Evolutionary conservation across 2,888 invertebrate species (phyloP), one percentile per base, ranked within the genome.

Genomic region (Tanypteryx hageni): DNA sequence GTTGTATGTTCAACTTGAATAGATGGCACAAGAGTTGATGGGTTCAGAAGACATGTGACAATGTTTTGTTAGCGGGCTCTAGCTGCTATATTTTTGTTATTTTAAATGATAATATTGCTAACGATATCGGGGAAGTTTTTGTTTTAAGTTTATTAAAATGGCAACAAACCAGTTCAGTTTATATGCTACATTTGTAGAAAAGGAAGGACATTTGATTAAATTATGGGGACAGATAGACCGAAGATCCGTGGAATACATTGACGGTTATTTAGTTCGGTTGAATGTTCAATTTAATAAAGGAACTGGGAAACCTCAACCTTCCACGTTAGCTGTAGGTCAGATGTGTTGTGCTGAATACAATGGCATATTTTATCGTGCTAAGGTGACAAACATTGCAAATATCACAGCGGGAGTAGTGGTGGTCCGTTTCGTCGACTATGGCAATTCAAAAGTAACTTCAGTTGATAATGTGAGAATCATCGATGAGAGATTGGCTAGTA

Each of bases 151-250:
- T 27, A 64, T 44, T n/a, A n/a, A 2, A 13, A 89, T 89, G 89
- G 89, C 64, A 18, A 1, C 16, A 4, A 68, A 44, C 16, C 10
- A 44, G 8, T 27, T 89, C 11, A 64, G 10, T 27, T 68, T 89
- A n/a, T 27, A 64, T n/a, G 96, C 97, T 94, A 97, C 97, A 93
- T 96, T 96, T 95, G 96, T 97, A 93, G 97, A 97, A 94, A 96
- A 96, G 92, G 96, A 97, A 93, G 97, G 97, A 59, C 96, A 96
- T 92, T 97, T 97, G 94, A 95, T 98, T 93, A 97, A 96, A 95
- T 95, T 98, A 94, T 97, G 96, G 95, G 98, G 97, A 58, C 98
- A 98, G 95, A 95, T 96, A 0, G 96, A 97, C 94, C 96, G 96
- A 94, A 95, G 95, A 93, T 95, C 96, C 83, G 96, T 96, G 0